A percentile compares a stretch with the other conserved stretches of the same genome.
These are phyloP conservation scores for Propithecus deckenii DNA, from an alignment of 2,797 vertebrate genomes.

Conservation along the genomic window DNA sequence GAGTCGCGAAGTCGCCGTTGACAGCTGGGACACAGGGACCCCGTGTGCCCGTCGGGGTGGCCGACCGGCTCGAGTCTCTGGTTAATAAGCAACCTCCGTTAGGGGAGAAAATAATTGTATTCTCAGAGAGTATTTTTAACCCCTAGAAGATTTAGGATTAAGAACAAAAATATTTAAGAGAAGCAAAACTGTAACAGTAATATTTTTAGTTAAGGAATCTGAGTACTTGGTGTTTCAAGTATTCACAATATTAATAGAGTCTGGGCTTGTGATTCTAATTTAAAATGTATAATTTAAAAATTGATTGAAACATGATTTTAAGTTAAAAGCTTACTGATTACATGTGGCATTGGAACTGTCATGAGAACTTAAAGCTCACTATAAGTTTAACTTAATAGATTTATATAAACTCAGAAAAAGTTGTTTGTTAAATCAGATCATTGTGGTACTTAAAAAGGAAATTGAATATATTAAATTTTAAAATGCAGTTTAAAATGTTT, in stretches of 20 bases:
- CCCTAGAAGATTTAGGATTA: background rate
- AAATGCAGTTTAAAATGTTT: conserved; percentile 46
- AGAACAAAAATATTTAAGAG: conserved; percentile 9
- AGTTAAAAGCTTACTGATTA: conserved; percentile 33
- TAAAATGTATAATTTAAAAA: conserved; percentile 38
- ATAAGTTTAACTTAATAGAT: conserved; percentile 4
- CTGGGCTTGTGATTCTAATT: background rate
- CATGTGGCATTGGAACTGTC: background rate
- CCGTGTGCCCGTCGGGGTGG: accelerated
- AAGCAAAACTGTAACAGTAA: background rate
- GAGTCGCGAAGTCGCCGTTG: no score
- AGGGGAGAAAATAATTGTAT: background rate
- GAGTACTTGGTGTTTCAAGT: background rate
- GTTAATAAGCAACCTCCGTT: background rate
- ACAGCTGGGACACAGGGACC: background rate
- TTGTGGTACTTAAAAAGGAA: conserved; percentile 11
- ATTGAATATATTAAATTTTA: conserved; percentile 14
- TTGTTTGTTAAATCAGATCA: conserved; percentile 21
- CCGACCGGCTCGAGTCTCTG: background rate
- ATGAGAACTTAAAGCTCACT: background rate
- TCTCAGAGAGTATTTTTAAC: background rate
- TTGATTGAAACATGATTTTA: conserved; percentile 25
- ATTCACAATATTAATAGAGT: conserved; percentile 20
- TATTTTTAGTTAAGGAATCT: background rate
- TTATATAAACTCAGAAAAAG: background rate